Conservation (phyloP, 2,113 vertebrate species). For the Hirundichthys speculiger region DNA sequence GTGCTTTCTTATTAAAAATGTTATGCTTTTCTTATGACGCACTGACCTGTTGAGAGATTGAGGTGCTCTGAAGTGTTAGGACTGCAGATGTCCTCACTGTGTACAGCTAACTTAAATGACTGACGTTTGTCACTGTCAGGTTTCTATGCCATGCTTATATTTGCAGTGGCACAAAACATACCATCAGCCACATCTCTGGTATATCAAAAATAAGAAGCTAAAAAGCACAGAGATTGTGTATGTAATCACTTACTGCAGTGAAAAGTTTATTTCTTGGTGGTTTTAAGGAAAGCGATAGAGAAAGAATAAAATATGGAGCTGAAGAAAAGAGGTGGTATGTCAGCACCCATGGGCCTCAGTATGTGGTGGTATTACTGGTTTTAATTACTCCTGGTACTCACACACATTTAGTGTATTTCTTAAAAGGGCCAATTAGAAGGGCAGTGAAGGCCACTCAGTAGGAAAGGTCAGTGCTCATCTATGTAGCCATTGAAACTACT, state of each 20-base stretch:
- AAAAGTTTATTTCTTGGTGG: no score
- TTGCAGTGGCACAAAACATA: no score
- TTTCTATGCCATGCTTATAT: no score
- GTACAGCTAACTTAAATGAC: no score
- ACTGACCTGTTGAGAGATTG: slow-evolving; percentile 4
- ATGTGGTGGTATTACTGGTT: slow-evolving; percentile 37
- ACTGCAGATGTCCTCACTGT: background rate
- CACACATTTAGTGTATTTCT: slow-evolving; percentile 52
- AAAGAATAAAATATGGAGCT: slow-evolving; percentile 12
- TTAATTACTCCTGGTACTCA: slow-evolving; percentile 67
- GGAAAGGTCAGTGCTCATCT: slow-evolving; percentile 41
- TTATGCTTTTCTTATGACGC: slow-evolving; percentile 11
- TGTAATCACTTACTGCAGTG: no score
- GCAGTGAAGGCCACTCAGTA: slow-evolving; percentile 48
- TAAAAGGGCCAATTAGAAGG: slow-evolving; percentile 68
- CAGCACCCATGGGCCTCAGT: slow-evolving; percentile 42
- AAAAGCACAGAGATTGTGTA: no score
- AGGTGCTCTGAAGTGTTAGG: slow-evolving; percentile 1
- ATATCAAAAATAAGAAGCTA: no score
- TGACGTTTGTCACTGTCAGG: no score
- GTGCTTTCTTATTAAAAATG: slow-evolving; percentile 22
- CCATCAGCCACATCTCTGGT: no score
- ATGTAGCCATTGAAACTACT: slow-evolving; percentile 21
- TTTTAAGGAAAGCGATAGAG: background rate
- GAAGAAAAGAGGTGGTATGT: slow-evolving; percentile 42